Evolutionary conservation across 2,797 vertebrate species (phyloP), one percentile per base, ranked within the genome.

Genomic region (Coreius guichenoti): DNA sequence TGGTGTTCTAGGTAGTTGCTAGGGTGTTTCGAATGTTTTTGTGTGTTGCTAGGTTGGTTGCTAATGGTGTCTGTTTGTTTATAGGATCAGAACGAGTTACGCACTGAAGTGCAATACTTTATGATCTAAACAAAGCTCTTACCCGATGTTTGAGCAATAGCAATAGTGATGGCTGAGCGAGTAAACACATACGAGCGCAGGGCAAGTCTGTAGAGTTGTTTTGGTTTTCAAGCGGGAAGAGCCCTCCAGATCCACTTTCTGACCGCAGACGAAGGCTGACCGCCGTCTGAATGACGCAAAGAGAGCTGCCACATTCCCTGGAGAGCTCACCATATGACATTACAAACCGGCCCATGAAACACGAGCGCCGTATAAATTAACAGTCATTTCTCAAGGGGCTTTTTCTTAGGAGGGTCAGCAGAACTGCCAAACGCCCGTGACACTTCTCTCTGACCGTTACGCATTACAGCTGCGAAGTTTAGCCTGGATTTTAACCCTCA

Each of bases 271-370:
- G 87, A 86, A 89, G 70, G 80, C 70, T 85, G 67, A 89, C 82
- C 87, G 85, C 19, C 31, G 85, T 14, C 87, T 76, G 89, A 90
- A 92, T 94, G 94, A 94, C 93, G 94, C 92, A 94, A 92, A 90
- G 92, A 90, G 88, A 94, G 93, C 92, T 92, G 93, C 92, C 92
- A 94, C 93, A 94, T 95, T 94, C 94, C 93, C 93, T 90, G 87
- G 93, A 92, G 92, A 92, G 93, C 75, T 87, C 90, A 63, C 90
- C 90, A 91, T 91, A 93, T 94, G 93, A 89, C 92, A 92, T 93
- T 94, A 92, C 92, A 92, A 89, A 88, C 92, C 67, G 86, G 89
- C 17, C 84, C 5, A 49, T 92, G 92, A 92, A 93, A 93, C 72
- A 88, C 77, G 90, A 93, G 92, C 45, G 84, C 89, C 90, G 69